Evolutionary conservation across 1,140 invertebrate species (phyloP), one percentile per base, ranked within the genome.

Genomic region (Parapsyche elsis): DNA sequence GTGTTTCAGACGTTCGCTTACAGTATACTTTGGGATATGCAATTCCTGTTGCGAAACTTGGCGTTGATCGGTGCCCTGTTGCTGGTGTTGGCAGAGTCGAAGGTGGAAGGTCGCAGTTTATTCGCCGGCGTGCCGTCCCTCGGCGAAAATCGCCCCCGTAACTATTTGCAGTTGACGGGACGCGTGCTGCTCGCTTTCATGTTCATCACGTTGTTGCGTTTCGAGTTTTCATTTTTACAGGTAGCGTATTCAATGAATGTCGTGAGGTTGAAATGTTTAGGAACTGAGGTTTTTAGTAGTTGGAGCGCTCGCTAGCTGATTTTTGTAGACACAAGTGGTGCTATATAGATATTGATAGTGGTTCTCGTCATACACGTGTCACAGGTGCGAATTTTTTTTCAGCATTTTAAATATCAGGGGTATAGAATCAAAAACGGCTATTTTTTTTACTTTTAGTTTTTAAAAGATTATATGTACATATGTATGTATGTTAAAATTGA

Each of bases 121-220:
- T 99, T 99, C 89, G 98, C 98, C 53, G 99, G 99, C n/a, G 96
- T 99, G 67, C 99, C 99, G 53, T 95, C 95, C 5, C 88, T 99
- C 38, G 97, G 94, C 59, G 97, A 99, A 82, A 99, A 99, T 89
- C 99, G 98, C 85, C 98, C 97, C 16, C 99, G 99, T 89, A 98
- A 96, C 84, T 97, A 99, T 87, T 91, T 99, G 85, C 98, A 99
- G 89, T 90, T 99, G 1, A 95, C 97, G 80, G 99, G 99, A 26
- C 92, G 99, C 83, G 94, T 99, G 80, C 91, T 99, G 14, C 90
- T 99, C 19, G 98, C 99, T 9, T 98, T 99, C 88, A 99, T 99
- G 99, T 99, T 99, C 87, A 92, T 99, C 81, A 99, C 98, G 0
- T 89, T 99, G 16, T 92, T 99, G 71, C 92, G 97, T 84, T 96